These are phyloP conservation scores for Polyommatus iphigenia DNA, from an alignment of 2,888 invertebrate species.

Conservation along the genomic window DNA sequence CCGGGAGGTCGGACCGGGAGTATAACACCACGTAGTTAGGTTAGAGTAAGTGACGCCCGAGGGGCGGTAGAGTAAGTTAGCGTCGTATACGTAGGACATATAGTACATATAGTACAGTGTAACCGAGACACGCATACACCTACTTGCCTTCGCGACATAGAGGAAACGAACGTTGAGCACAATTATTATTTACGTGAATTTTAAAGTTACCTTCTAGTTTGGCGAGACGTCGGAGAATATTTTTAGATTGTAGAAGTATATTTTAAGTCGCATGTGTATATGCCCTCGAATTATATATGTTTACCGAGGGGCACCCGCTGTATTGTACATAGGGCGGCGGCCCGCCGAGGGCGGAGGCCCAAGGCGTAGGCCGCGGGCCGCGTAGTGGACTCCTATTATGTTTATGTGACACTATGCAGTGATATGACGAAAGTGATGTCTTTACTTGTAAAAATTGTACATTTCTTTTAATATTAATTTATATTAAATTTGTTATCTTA, in stretches of 20 bases:
- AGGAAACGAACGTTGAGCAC: conserved; percentile 49
- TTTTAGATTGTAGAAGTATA: conserved; percentile 44
- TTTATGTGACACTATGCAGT: conserved; percentile 56
- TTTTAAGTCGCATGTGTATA: conserved; percentile 38
- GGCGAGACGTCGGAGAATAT: conserved; percentile 45
- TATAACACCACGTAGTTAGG: conserved; percentile 60
- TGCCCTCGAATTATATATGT: conserved; percentile 38
- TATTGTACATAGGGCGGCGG: conserved; percentile 51
- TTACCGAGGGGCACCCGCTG: conserved; percentile 40
- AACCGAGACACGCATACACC: conserved; percentile 61
- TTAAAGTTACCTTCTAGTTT: conserved; percentile 67
- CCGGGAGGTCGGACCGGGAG: conserved; percentile 56
- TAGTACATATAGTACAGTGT: conserved; percentile 39
- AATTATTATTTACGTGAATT: conserved; percentile 46
- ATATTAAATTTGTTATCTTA: conserved; percentile 79
- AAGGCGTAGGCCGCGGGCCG: conserved; percentile 39
- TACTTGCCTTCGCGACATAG: conserved; percentile 73
- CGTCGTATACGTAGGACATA: conserved; percentile 36
- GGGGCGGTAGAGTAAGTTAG: conserved; percentile 39
- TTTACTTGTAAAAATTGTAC: conserved; percentile 77
- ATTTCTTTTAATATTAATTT: conserved; percentile 78
- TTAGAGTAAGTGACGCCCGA: conserved; percentile 34
- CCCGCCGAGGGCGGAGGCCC: neutral
- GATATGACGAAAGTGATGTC: conserved; percentile 73
- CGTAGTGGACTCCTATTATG: conserved; percentile 48